These are phyloP conservation scores for Sinodicranocentrus sp. DNA, from an alignment of 2,888 invertebrate species.

Conservation along the genomic window DNA sequence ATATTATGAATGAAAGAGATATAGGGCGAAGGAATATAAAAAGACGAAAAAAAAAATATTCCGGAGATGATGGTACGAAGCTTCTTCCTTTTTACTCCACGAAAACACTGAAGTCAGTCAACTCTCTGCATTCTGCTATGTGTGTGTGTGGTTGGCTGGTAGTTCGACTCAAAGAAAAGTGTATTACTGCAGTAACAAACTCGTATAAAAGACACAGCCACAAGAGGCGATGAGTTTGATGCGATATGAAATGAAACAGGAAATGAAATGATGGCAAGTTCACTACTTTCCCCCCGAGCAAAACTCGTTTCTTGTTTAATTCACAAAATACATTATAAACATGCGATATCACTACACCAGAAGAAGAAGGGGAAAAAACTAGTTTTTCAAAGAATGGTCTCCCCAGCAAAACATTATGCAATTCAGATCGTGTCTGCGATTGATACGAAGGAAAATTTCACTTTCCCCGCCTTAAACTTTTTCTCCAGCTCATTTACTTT, in stretches of 20 bases:
- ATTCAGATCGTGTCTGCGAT: too few relatives aligned
- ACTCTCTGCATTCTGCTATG: constrained; percentile 13
- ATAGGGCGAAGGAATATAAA: not conserved
- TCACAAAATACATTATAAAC: constrained; percentile 6
- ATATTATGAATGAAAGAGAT: too few relatives aligned
- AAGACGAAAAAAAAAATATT: constrained; percentile 2
- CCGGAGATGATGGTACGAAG: constrained; percentile 32
- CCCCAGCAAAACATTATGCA: too few relatives aligned
- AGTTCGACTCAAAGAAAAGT: too few relatives aligned
- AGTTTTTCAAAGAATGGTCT: too few relatives aligned
- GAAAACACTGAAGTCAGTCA: not conserved
- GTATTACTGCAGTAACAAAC: constrained; percentile 12
- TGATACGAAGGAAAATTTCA: too few relatives aligned
- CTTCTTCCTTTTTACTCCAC: constrained; percentile 3
- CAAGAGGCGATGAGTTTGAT: constrained; percentile 16
- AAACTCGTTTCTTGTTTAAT: not conserved
- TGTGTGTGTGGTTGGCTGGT: not conserved
- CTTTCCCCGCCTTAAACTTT: too few relatives aligned
- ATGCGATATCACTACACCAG: too few relatives aligned
- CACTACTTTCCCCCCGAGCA: not conserved
- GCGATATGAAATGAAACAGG: constrained; percentile 34
- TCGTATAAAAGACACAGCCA: not conserved
- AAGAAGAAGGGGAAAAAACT: too few relatives aligned
- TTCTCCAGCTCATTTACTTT: too few relatives aligned
- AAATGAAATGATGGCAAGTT: constrained; percentile 50